A percentile compares a stretch with the other conserved stretches of the same genome.
phyloP scores from a whole-genome alignment of 2,113 vertebrate species.

The Dromas ardeola region DNA sequence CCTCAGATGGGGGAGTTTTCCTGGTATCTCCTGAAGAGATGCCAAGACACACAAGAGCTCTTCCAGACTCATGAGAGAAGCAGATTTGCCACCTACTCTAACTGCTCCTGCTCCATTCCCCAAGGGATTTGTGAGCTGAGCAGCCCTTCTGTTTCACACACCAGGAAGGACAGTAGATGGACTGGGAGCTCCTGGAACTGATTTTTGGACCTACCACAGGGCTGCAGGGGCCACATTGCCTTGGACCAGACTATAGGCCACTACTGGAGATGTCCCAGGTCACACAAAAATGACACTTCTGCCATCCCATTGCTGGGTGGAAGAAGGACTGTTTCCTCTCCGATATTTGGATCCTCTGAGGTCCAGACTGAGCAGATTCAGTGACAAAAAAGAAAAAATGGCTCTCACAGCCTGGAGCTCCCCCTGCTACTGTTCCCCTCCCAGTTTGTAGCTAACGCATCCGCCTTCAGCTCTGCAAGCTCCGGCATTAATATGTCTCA shows the following conservation, averaged over 20 bases:
- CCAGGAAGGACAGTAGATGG: background rate
- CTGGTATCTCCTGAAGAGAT: constrained; percentile 9
- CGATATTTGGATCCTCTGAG: background rate
- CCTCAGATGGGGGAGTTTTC: constrained; percentile 31
- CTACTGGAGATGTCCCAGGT: background rate
- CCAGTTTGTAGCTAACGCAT: too few species aligned
- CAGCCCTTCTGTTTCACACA: background rate
- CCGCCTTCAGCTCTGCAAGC: background rate
- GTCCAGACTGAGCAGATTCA: background rate
- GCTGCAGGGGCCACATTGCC: background rate
- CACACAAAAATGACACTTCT: background rate
- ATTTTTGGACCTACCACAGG: background rate
- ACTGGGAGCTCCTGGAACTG: background rate
- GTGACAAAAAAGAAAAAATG: background rate
- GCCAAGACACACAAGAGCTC: background rate
- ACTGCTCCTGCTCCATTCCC: background rate
- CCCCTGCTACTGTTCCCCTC: background rate
- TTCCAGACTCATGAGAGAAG: background rate
- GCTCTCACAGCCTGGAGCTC: background rate
- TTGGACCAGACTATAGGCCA: background rate
- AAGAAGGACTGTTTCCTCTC: background rate
- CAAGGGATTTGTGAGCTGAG: background rate
- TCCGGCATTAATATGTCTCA: background rate
- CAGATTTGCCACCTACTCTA: constrained; percentile 27
- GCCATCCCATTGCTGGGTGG: background rate